A percentile compares a stretch with the other conserved stretches of the same genome.
Conservation (phyloP, 2,113 vertebrate genomes). For the Heliornis fulica region DNA sequence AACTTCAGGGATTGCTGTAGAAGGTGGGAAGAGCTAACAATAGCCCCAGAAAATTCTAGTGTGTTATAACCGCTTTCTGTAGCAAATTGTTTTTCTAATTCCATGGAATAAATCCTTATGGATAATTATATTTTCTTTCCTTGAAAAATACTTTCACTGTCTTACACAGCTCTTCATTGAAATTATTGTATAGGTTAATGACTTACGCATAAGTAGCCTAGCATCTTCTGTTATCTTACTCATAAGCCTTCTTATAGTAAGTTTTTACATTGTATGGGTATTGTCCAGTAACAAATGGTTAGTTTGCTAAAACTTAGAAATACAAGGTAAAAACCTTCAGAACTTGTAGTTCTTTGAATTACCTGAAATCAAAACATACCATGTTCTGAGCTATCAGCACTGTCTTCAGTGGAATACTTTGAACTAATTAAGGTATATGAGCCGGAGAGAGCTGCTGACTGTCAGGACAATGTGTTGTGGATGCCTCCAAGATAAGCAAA, state of each 20-base stretch:
- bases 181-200: neutral
- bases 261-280: neutral
- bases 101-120: neutral
- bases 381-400: fast-evolving
- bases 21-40: neutral
- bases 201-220: neutral
- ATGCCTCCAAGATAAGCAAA: neutral
- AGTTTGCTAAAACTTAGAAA: neutral
- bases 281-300: neutral
- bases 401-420: neutral
- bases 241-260: neutral
- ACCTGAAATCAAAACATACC: neutral
- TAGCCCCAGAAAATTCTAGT: neutral
- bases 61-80: neutral
- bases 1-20: neutral
- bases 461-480: neutral
- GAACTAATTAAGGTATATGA: neutral
- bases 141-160: neutral
- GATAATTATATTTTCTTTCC: neutral
- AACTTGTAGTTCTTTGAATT: neutral
- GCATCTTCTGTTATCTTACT: neutral
- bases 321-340: neutral
- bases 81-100: neutral
- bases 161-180: neutral
- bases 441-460: neutral